Conservation (phyloP, 2,113 vertebrate genomes). For the Tyrannus savana region DNA sequence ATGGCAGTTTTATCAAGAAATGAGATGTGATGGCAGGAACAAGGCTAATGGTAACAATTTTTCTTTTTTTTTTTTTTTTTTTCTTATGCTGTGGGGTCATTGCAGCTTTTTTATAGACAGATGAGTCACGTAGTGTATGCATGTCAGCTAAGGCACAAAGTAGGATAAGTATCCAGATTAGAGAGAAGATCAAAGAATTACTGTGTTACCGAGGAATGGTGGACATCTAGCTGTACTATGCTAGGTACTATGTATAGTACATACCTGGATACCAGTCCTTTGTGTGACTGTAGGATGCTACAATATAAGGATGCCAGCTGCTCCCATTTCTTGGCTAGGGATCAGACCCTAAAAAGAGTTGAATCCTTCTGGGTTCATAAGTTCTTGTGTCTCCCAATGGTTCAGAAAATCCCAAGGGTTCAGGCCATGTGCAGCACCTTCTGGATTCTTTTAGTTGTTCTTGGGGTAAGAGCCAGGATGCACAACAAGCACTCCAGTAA, state of each 20-base stretch:
- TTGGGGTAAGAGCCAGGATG: not conserved
- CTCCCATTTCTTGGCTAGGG: not conserved
- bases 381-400: not conserved
- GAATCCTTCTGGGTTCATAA: not conserved
- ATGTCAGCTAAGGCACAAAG: not conserved
- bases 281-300: not conserved
- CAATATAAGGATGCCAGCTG: not conserved
- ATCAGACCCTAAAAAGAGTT: not conserved
- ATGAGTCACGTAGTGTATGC: not conserved
- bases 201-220: not conserved
- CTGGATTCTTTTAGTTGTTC: accelerated
- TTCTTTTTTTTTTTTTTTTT: not conserved
- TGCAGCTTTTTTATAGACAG: not conserved
- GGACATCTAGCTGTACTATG: not conserved
- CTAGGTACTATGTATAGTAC: no score
- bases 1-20: not conserved
- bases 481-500: accelerated
- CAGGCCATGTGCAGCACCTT: not conserved
- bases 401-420: not conserved
- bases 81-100: not conserved
- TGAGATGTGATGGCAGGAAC: not conserved
- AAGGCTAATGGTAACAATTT: not conserved
- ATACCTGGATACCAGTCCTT: not conserved
- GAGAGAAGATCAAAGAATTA: not conserved
- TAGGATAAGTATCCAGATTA: not conserved